These are phyloP conservation scores for Drosophila chauvacae DNA, from an alignment of 1,140 invertebrate species.

Conservation along the genomic window DNA sequence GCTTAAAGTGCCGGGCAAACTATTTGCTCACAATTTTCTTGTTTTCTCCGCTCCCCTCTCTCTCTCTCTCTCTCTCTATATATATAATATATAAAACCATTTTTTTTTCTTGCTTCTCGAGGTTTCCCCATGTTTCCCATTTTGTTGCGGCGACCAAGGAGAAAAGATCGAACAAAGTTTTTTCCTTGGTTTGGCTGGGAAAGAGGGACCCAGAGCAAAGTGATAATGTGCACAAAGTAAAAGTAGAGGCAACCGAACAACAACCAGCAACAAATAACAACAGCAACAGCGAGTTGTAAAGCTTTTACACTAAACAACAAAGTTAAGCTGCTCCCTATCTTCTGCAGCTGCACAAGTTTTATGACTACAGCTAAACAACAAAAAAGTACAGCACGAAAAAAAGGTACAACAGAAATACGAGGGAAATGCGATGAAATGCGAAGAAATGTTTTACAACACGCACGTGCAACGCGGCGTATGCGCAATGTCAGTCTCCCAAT, in stretches of 20 bases:
- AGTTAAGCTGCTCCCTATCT: conserved; percentile 65
- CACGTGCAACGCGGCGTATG: conserved; percentile 73
- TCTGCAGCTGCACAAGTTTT: conserved; percentile 47
- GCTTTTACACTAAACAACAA: conserved; percentile 82
- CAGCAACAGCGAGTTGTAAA: conserved; percentile 53
- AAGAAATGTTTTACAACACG: conserved; percentile 65
- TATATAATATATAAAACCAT: background rate
- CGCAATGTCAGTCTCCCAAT: conserved; percentile 44
- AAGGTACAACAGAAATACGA: conserved; percentile 5
- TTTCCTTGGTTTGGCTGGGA: conserved; percentile 27
- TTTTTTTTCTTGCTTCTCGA: background rate
- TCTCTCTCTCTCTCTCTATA: background rate
- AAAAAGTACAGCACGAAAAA: conserved; percentile 18
- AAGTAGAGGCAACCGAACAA: conserved; percentile 57
- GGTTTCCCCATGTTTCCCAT: conserved; percentile 30
- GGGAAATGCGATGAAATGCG: conserved; percentile 34
- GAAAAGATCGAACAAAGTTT: conserved; percentile 75
- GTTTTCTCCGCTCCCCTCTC: conserved; percentile 1
- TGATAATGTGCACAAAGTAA: conserved; percentile 79
- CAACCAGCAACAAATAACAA: conserved; percentile 36
- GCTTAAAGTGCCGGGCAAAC: conserved; percentile 73
- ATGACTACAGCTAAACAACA: conserved; percentile 26
- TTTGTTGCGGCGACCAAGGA: conserved; percentile 31
- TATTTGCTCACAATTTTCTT: conserved; percentile 66
- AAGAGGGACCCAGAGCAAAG: conserved; percentile 33